Conservation (phyloP, 2,888 invertebrate species). For the Tachina lurida region DNA sequence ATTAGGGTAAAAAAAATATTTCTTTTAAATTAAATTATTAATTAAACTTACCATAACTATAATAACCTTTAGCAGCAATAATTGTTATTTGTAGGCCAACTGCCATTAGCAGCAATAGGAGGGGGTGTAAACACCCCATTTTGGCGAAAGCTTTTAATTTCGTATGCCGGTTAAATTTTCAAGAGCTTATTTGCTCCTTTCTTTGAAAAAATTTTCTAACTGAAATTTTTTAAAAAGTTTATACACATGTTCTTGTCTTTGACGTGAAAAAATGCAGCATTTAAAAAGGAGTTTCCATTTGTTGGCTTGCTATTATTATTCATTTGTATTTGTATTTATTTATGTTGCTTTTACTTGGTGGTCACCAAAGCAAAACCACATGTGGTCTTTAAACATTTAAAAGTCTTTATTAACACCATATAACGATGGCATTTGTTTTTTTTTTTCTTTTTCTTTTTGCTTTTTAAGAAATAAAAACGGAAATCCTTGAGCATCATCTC, state of each 20-base stretch:
- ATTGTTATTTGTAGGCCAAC: constrained; percentile 66
- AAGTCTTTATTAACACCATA: constrained; percentile 68
- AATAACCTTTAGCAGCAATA: constrained; percentile 69
- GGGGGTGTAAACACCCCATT: constrained; percentile 79
- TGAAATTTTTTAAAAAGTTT: constrained; percentile 2
- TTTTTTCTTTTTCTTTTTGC: constrained; percentile 2
- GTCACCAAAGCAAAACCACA: constrained; percentile 53
- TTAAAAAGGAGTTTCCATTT: constrained; percentile 34
- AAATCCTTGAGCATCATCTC: constrained; percentile 68
- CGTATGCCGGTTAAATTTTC: constrained; percentile 7
- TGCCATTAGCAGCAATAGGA: constrained; percentile 69
- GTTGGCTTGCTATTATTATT: background rate
- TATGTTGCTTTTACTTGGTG: constrained; percentile 5
- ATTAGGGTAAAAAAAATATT: no score
- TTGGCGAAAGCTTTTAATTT: constrained; percentile 49
- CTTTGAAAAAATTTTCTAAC: constrained; percentile 11
- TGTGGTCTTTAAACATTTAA: constrained; percentile 63
- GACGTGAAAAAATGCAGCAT: constrained; percentile 47
- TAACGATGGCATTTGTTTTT: constrained; percentile 11
- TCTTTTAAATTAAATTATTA: no score
- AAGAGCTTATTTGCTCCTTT: background rate
- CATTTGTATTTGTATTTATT: constrained; percentile 1
- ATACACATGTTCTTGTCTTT: background rate
- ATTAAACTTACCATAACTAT: constrained; percentile 68
- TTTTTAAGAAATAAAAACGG: constrained; percentile 45